phyloP scores from a whole-genome alignment of 2,888 invertebrate genomes.

The Tenthredo scrophulariae region DNA sequence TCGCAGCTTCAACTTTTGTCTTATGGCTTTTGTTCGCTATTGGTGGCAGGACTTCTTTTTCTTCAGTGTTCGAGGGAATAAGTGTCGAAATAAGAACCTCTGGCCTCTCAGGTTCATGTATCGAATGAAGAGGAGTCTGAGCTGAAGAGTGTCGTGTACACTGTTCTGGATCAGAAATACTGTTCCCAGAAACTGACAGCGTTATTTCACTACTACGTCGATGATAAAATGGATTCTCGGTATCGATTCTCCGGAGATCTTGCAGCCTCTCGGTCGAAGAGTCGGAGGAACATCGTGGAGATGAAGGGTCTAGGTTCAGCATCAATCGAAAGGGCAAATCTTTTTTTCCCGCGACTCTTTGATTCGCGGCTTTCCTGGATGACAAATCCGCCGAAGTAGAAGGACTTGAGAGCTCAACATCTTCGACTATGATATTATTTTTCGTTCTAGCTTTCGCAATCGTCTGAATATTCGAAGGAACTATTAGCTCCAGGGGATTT shows the following conservation, averaged over 20 bases:
- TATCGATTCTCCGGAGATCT: neutral
- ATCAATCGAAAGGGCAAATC: neutral
- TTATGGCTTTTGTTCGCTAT: neutral
- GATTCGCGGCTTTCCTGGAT: neutral
- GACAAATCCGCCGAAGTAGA: neutral
- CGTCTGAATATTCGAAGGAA: neutral
- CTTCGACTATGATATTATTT: neutral
- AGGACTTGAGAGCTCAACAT: neutral
- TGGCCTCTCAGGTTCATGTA: neutral
- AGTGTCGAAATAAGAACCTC: neutral
- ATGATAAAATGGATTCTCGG: neutral
- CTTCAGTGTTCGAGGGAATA: constrained; percentile 4
- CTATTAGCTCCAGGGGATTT: neutral
- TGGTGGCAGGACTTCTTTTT: neutral
- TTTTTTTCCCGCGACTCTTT: neutral
- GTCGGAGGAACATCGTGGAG: neutral
- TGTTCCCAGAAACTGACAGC: neutral
- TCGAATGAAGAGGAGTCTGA: neutral
- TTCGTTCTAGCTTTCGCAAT: neutral
- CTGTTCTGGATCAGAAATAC: constrained; percentile 10
- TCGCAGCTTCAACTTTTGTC: neutral
- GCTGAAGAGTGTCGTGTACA: neutral
- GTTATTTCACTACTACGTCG: neutral
- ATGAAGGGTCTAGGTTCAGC: neutral
- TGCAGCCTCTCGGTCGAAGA: constrained; percentile 21